phyloP scores from a whole-genome alignment of 1,140 invertebrate genomes.

The Apis dorsata region DNA sequence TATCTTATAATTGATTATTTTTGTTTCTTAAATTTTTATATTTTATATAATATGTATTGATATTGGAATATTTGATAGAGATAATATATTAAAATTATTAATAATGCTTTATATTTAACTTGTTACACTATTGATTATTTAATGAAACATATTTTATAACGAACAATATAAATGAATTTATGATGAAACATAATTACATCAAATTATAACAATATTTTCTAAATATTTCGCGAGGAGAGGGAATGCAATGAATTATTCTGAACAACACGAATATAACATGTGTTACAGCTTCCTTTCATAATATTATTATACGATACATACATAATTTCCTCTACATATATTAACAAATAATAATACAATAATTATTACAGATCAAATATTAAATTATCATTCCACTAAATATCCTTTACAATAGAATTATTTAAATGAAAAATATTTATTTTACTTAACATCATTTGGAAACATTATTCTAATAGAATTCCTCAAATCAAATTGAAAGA shows the following conservation, averaged over 20 bases:
- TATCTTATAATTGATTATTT: too few relatives aligned
- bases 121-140: background rate
- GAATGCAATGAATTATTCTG: background rate
- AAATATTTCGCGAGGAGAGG: background rate
- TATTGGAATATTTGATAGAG: background rate
- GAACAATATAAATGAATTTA: background rate
- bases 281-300: background rate
- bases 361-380: too few relatives aligned
- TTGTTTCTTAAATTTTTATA: too few relatives aligned
- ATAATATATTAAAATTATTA: background rate
- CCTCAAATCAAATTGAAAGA: too few relatives aligned
- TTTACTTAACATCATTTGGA: too few relatives aligned
- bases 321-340: background rate
- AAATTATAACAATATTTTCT: background rate
- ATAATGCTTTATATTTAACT: background rate
- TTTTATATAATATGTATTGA: background rate
- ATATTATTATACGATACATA: background rate
- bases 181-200: background rate
- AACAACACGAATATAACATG: background rate
- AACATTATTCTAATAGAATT: too few relatives aligned
- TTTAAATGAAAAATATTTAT: too few relatives aligned
- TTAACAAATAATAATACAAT: background rate
- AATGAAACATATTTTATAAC: background rate
- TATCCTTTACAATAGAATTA: too few relatives aligned
- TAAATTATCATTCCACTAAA: too few relatives aligned